These are phyloP conservation scores for Neomorphus geoffroyi DNA, from an alignment of 2,797 vertebrate genomes.

Conservation along the genomic window DNA sequence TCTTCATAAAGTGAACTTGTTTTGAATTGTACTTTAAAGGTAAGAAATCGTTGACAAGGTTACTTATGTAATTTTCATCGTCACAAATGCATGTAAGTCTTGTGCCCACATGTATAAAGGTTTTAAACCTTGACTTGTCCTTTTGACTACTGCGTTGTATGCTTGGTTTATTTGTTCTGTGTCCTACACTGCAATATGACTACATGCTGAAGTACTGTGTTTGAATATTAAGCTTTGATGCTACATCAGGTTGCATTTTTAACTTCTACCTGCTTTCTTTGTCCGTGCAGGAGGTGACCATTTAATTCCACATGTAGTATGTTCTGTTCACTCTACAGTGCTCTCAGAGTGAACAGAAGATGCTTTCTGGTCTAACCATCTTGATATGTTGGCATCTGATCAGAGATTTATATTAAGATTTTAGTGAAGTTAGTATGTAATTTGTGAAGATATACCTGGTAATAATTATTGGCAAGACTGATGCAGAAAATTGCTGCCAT, in stretches of 20 bases:
- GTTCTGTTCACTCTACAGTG: not conserved
- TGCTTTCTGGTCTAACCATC: not conserved
- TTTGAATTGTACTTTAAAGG: not conserved
- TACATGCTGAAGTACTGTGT: not conserved
- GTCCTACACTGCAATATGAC: not conserved
- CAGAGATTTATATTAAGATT: not conserved
- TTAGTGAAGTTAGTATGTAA: not conserved
- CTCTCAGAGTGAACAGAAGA: not conserved
- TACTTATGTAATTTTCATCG: not conserved
- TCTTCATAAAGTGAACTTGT: not conserved
- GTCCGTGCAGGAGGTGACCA: not conserved
- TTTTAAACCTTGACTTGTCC: not conserved
- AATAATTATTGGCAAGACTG: not conserved
- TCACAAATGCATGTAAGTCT: not conserved
- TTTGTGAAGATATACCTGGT: not conserved
- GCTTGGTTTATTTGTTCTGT: not conserved
- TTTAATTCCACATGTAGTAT: not conserved
- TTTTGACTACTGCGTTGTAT: not conserved
- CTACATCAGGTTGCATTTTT: not conserved
- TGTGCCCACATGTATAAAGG: not conserved
- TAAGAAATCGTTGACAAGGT: not conserved
- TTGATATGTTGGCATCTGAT: not conserved
- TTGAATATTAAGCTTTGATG: not conserved
- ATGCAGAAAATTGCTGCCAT: not conserved
- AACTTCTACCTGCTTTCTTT: not conserved